Conservation (phyloP, 2,888 invertebrate species). For the Leptopilina myrica region DNA sequence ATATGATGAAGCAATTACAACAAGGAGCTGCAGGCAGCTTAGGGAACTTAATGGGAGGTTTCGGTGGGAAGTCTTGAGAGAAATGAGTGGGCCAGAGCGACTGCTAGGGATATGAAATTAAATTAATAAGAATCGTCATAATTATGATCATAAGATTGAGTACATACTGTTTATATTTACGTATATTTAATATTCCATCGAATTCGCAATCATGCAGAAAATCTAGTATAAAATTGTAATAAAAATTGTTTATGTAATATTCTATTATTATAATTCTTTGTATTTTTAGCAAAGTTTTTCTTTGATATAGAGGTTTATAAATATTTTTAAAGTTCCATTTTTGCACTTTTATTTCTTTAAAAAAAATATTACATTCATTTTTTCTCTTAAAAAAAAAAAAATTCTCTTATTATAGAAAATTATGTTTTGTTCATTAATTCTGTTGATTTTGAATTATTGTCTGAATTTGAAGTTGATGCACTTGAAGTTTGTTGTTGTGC, state of each 20-base stretch:
- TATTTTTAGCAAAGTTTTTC: conserved; percentile 3
- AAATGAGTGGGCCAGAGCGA: conserved; percentile 17
- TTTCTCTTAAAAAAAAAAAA: too few relatives aligned
- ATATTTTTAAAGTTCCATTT: background rate
- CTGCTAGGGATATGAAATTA: conserved; percentile 18
- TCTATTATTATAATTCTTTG: conserved; percentile 12
- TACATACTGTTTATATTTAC: conserved; percentile 18
- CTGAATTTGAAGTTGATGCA: background rate
- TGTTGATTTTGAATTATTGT: background rate
- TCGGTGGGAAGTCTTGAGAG: conserved; percentile 78
- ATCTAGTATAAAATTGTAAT: conserved; percentile 36
- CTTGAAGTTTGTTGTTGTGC: background rate
- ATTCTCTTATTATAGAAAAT: background rate
- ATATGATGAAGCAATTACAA: conserved; percentile 97
- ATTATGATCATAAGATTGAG: background rate
- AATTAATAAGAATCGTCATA: conserved; percentile 15
- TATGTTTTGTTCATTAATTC: background rate
- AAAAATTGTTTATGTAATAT: conserved; percentile 24
- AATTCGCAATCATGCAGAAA: background rate
- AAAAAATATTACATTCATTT: background rate
- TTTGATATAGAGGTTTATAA: conserved; percentile 26
- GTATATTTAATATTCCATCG: conserved; percentile 17
- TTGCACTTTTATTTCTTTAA: background rate
- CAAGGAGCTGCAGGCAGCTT: conserved; percentile 80
- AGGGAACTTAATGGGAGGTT: conserved; percentile 80